phyloP scores from a whole-genome alignment of 2,888 invertebrate genomes.

The Sericinus montela region DNA sequence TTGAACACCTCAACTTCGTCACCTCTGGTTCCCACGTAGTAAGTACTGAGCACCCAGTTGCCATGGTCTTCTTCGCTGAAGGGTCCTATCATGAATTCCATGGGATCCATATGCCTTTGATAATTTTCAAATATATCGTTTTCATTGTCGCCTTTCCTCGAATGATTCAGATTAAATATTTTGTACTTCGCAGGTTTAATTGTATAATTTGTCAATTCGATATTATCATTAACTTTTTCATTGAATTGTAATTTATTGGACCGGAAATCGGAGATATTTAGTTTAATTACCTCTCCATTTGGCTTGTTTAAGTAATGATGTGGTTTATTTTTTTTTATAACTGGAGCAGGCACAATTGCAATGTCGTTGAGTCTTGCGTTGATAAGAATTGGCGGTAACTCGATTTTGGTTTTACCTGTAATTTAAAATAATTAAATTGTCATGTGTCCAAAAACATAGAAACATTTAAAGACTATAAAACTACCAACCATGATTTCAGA shows the following conservation, averaged over 20 bases:
- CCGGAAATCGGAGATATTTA: slow-evolving; percentile 30
- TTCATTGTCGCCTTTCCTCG: slow-evolving; percentile 16
- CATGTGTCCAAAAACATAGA: too few species aligned
- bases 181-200: slow-evolving; percentile 24
- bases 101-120: slow-evolving; percentile 28
- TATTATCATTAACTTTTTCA: slow-evolving; percentile 20
- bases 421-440: slow-evolving; percentile 19
- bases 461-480: too few species aligned
- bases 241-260: slow-evolving; percentile 1
- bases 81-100: slow-evolving; percentile 58
- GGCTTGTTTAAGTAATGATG: slow-evolving; percentile 47
- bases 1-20: slow-evolving; percentile 53
- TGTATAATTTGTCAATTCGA: slow-evolving; percentile 19
- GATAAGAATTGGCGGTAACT: slow-evolving; percentile 39
- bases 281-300: slow-evolving; percentile 37
- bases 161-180: slow-evolving; percentile 31
- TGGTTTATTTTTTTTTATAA: slow-evolving; percentile 29
- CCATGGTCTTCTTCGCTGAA: slow-evolving; percentile 49
- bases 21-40: slow-evolving; percentile 35
- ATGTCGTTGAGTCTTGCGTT: slow-evolving; percentile 42
- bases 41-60: slow-evolving; percentile 60
- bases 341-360: slow-evolving; percentile 43
- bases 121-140: slow-evolving; percentile 25
- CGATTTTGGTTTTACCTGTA: slow-evolving; percentile 49
- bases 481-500: too few species aligned